Evolutionary conservation across 1,140 invertebrate genomes (phyloP).

Genomic region (Drosophila nasuta): DNA sequence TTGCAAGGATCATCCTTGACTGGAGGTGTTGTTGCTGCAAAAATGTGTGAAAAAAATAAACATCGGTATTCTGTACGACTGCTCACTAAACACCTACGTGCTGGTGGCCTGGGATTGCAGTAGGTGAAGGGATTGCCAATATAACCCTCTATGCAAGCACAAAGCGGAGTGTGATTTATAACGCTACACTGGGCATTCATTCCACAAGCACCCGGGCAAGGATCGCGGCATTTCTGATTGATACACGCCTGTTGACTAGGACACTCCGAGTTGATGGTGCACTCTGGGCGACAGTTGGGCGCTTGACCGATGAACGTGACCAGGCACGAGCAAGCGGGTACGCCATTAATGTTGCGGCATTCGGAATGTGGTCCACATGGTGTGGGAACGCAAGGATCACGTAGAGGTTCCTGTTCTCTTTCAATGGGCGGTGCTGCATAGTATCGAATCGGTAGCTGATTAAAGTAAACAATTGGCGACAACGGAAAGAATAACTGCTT

Average conservation of each 20-base stretch:
- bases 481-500: constrained; percentile 82
- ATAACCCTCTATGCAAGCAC: constrained; percentile 89
- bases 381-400: constrained; percentile 91
- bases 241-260: constrained; percentile 92
- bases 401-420: constrained; percentile 87
- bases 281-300: constrained; percentile 93
- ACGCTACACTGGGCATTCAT: constrained; percentile 90
- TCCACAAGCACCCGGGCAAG: constrained; percentile 94
- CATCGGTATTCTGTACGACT: background rate
- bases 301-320: constrained; percentile 91
- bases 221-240: constrained; percentile 92
- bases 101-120: constrained; percentile 86
- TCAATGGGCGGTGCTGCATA: constrained; percentile 87
- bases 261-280: constrained; percentile 93
- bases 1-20: constrained; percentile 86
- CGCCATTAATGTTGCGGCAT: constrained; percentile 89
- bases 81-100: constrained; percentile 55
- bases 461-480: background rate
- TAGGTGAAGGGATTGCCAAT: constrained; percentile 90
- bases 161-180: constrained; percentile 87
- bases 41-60: constrained; percentile 14
- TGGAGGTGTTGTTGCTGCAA: constrained; percentile 65
- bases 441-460: background rate
- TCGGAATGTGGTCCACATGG: constrained; percentile 93
- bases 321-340: constrained; percentile 91